A percentile compares a stretch with the other conserved stretches of the same genome.
These are phyloP conservation scores for Equus przewalskii DNA, from an alignment of 2,113 vertebrate genomes.

Conservation along the genomic window DNA sequence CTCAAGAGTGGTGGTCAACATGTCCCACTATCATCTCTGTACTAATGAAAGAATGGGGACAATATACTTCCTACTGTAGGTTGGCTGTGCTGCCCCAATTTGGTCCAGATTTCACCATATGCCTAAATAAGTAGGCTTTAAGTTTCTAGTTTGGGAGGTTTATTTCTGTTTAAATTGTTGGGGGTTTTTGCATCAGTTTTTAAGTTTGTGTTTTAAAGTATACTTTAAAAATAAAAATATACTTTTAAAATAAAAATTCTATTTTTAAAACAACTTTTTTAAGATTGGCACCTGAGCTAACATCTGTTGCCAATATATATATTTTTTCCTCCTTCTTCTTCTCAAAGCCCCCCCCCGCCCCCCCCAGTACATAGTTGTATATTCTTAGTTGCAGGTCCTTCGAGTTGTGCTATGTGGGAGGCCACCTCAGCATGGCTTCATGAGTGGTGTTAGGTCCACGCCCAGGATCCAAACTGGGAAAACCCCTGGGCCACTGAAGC, in stretches of 20 bases:
- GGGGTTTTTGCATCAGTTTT: background rate
- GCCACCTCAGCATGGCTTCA: too few species aligned
- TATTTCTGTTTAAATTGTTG: conserved; percentile 13
- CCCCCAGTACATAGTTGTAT: too few species aligned
- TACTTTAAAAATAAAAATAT: background rate
- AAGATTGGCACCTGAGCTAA: too few species aligned
- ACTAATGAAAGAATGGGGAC: background rate
- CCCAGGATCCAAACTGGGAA: too few species aligned
- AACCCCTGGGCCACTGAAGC: too few species aligned
- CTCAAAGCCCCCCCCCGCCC: too few species aligned
- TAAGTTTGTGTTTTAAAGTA: background rate
- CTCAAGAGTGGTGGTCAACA: background rate
- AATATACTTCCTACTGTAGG: background rate
- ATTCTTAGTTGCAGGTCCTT: too few species aligned
- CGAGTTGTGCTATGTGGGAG: too few species aligned
- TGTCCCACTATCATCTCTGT: background rate
- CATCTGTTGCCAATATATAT: too few species aligned
- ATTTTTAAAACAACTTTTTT: too few species aligned
- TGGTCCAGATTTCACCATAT: background rate
- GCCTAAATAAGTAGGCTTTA: background rate
- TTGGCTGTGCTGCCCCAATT: background rate
- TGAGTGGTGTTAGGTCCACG: too few species aligned
- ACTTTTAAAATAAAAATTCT: background rate
- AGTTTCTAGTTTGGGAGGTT: background rate
- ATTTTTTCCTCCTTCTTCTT: too few species aligned